phyloP scores from a whole-genome alignment of 2,113 vertebrate genomes.

The Dinomys branickii region DNA sequence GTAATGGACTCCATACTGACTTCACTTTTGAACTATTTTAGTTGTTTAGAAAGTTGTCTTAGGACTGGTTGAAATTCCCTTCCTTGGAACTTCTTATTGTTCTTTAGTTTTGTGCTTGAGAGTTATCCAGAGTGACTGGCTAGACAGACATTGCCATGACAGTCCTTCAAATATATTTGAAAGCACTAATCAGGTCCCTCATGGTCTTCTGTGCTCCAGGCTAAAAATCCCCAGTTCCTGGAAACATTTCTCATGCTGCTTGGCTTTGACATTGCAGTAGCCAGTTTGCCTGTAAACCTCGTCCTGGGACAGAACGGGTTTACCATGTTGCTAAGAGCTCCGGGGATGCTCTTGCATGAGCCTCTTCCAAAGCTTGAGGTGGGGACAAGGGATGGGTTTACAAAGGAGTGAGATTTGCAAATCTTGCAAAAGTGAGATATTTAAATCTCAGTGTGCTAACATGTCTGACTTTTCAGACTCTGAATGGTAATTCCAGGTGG shows the following conservation, averaged over 20 bases:
- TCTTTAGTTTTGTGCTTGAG: constrained; percentile 39
- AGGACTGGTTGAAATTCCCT: background rate
- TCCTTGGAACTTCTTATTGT: background rate
- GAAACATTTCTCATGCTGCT: background rate
- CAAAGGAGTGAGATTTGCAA: background rate
- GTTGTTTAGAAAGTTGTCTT: constrained; percentile 50
- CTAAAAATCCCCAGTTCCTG: constrained; percentile 16
- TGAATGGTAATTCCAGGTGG: background rate
- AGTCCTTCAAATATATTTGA: constrained; percentile 41
- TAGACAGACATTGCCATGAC: background rate
- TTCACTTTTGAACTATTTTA: constrained; percentile 33
- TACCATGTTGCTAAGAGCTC: background rate
- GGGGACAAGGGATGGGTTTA: background rate
- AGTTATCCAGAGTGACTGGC: background rate
- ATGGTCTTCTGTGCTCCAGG: background rate
- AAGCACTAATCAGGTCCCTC: constrained; percentile 4
- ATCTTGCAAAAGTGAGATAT: background rate
- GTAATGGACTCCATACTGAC: no score
- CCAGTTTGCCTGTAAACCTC: constrained; percentile 19
- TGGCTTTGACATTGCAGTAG: background rate
- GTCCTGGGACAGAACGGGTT: background rate
- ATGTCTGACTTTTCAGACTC: background rate
- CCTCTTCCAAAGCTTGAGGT: background rate
- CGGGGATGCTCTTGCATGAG: background rate
- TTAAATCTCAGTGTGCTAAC: background rate